Base-by-base conservation (phyloP, 2,113 vertebrate species). In the Dasyornis broadbenti region DNA sequence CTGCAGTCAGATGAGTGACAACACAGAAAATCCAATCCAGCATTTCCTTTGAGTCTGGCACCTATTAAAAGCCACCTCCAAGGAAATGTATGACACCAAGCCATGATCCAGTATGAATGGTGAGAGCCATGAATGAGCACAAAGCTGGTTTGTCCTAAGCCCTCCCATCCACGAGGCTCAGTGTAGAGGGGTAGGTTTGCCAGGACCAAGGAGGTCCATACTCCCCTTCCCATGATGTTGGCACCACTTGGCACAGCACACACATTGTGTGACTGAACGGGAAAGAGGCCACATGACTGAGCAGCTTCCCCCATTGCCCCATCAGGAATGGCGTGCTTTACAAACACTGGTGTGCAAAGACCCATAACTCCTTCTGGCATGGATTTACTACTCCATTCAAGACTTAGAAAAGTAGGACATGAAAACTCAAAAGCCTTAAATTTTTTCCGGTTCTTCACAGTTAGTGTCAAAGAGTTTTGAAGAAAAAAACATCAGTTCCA, bases 231-330 rank as follows among this genome's bases (percentile, higher is more conserved):
- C 2, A 1, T 13, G 31, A 64, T 39, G 10, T 27, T 8, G 11
- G 27, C 7, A 4, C 39, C 8, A 1, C 53, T 68, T 0, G 0
- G 40, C 4, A 1, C 4, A 4, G 64, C 69, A 18, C 1, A 2
- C 39, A 27, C 11, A 0, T 30, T 6, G 5, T 8, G 12, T 9
- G 26, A 37, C 35, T 59, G 40, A 21, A 5, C 0, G 7, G 60
- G 33, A 40, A 61, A 83, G 23, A 0, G 9, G 52, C 4, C 3
- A 30, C 39, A 50, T 23, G 27, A 9, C 8, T 2, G 35, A 63
- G 40, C 39, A 50, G 57, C 47, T 89, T 80, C 47, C 68, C 68
- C 23, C 45, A 16, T 6, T 2, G 1, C 42, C 78, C 63, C 53
- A 12, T 10, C 26, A 44, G 53, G 23, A 75, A 33, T 1, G 8